Evolutionary conservation across 2,888 invertebrate species (phyloP).

Genomic region (Nomada goodeniana): DNA sequence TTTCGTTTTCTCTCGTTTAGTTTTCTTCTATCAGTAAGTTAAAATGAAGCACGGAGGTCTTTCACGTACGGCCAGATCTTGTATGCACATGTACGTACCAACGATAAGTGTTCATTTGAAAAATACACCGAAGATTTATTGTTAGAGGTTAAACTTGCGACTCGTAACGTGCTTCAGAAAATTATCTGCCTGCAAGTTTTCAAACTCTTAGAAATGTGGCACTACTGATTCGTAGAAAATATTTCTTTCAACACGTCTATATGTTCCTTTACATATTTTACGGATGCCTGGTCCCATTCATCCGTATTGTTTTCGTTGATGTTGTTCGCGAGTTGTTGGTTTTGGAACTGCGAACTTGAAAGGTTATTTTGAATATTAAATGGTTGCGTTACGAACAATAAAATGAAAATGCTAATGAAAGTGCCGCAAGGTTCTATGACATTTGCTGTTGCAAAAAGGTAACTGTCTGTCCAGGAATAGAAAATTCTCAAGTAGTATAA

Average conservation of each 20-base stretch:
- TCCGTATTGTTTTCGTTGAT: constrained; percentile 21
- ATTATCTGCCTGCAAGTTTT: background rate
- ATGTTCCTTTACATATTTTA: constrained; percentile 3
- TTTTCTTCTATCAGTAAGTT: background rate
- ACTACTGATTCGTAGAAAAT: background rate
- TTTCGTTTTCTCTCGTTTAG: background rate
- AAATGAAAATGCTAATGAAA: constrained; percentile 70
- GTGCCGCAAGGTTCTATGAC: constrained; percentile 68
- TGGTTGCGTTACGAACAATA: constrained; percentile 51
- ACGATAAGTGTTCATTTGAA: background rate
- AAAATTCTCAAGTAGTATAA: background rate
- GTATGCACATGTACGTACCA: background rate
- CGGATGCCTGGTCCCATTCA: background rate
- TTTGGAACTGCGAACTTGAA: background rate
- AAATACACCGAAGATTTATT: background rate
- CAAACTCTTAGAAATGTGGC: constrained; percentile 3
- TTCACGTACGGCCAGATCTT: background rate
- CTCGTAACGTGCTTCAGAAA: background rate
- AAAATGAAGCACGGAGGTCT: background rate
- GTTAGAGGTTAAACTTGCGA: background rate
- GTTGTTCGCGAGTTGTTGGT: background rate
- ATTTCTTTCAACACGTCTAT: background rate
- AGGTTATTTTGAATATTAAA: constrained; percentile 36
- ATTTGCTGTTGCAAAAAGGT: constrained; percentile 72
- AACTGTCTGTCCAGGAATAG: constrained; percentile 12